A percentile compares a stretch with the other conserved stretches of the same genome.
Conservation (phyloP, 2,888 invertebrate genomes). For the Prostheceraeus crozeri region DNA sequence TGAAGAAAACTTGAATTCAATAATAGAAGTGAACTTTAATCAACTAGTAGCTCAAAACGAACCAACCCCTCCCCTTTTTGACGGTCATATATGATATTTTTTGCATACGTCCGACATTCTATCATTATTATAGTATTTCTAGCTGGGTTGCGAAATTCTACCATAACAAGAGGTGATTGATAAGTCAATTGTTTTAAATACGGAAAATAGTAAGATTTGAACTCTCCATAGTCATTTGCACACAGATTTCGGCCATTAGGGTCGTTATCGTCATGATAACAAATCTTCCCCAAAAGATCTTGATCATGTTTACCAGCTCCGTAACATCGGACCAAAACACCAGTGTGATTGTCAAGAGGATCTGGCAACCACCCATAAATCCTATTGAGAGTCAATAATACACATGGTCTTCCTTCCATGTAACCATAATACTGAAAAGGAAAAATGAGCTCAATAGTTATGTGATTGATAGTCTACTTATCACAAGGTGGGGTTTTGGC, state of each 20-base stretch:
- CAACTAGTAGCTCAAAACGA: too few species aligned
- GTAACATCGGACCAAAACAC: slow-evolving; percentile 35
- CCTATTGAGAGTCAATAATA: slow-evolving; percentile 33
- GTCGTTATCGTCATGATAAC: slow-evolving; percentile 34
- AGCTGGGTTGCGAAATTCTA: slow-evolving; percentile 55
- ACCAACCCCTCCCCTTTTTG: too few species aligned
- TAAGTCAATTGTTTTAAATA: slow-evolving; percentile 58
- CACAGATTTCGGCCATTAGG: slow-evolving; percentile 3
- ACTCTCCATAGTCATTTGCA: slow-evolving; percentile 40
- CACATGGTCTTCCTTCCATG: slow-evolving; percentile 33
- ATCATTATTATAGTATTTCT: slow-evolving; percentile 57
- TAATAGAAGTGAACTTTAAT: too few species aligned
- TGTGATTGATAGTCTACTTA: too few species aligned
- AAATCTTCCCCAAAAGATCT: slow-evolving; percentile 27
- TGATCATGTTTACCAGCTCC: slow-evolving; percentile 30
- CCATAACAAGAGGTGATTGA: slow-evolving; percentile 58
- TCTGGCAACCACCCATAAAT: slow-evolving; percentile 39
- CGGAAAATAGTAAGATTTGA: slow-evolving; percentile 64
- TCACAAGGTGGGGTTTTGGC: too few species aligned
- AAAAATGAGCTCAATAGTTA: too few species aligned
- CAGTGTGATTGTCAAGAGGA: not conserved
- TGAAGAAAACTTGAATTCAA: too few species aligned
- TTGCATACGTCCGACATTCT: slow-evolving; percentile 58
- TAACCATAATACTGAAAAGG: too few species aligned
- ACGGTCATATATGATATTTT: slow-evolving; percentile 52